These are phyloP conservation scores for Entomobrya proxima DNA, from an alignment of 2,888 invertebrate species.

Conservation along the genomic window DNA sequence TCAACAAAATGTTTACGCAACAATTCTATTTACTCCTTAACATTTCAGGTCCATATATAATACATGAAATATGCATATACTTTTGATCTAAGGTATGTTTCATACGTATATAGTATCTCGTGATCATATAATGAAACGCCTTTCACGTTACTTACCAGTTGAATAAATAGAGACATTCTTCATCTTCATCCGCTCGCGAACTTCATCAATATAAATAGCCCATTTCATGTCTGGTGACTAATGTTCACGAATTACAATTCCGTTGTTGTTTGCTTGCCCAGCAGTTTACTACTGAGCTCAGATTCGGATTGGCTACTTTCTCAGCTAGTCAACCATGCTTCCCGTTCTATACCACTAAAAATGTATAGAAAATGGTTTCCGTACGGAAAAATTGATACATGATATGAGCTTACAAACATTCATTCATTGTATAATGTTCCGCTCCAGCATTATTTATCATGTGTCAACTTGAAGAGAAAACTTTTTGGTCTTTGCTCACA, in stretches of 20 bases:
- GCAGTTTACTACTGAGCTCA: not conserved
- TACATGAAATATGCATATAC: not conserved
- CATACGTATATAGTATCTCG: too few relatives aligned
- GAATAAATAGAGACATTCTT: conserved; percentile 37
- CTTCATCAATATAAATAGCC: conserved; percentile 33
- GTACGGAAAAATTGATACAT: conserved; percentile 15
- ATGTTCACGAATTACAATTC: conserved; percentile 23
- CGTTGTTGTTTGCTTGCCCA: conserved; percentile 22
- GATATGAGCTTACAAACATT: not conserved
- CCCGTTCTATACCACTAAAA: not conserved
- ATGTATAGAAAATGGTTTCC: not conserved
- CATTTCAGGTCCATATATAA: conserved; percentile 14
- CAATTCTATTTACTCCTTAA: not conserved
- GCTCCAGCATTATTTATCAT: conserved; percentile 60
- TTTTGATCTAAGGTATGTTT: too few relatives aligned
- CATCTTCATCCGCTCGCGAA: conserved; percentile 6
- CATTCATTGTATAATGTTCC: not conserved
- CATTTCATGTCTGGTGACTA: conserved; percentile 25
- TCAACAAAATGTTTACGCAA: not conserved
- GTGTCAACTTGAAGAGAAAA: conserved; percentile 60
- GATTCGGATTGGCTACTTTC: not conserved
- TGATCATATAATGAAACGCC: not conserved
- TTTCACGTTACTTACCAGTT: conserved; percentile 11
- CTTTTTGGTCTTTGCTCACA: conserved; percentile 48
- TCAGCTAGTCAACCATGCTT: not conserved